These are phyloP conservation scores for Sminthurides aquaticus DNA, from an alignment of 2,888 invertebrate genomes.

Conservation along the genomic window DNA sequence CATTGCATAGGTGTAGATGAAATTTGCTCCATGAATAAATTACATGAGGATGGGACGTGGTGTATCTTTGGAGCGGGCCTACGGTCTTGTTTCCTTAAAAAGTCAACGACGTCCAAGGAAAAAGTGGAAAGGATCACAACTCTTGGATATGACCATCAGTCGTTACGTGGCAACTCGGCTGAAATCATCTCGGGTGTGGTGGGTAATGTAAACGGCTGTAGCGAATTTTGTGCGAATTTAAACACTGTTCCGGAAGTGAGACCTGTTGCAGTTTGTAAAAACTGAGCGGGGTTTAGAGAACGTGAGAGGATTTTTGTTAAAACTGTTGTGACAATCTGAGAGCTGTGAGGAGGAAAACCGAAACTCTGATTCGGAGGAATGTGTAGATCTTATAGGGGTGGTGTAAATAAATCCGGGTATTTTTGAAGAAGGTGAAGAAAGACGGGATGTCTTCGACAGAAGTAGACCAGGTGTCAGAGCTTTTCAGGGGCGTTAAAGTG, in stretches of 20 bases:
- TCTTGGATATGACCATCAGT: background rate
- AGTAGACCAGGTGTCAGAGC: conserved; percentile 36
- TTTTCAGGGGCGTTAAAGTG: conserved; percentile 39
- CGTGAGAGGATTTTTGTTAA: too few species aligned
- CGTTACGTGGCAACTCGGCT: background rate
- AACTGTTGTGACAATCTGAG: too few species aligned
- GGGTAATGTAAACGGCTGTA: too few species aligned
- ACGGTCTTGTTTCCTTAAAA: conserved; percentile 9
- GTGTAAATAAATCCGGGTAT: too few species aligned
- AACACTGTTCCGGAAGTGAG: too few species aligned
- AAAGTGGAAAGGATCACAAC: background rate
- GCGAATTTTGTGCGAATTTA: too few species aligned
- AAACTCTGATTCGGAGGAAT: too few species aligned
- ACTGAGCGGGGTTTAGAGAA: too few species aligned
- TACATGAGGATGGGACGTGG: background rate
- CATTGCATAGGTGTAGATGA: conserved; percentile 6
- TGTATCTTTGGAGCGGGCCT: background rate
- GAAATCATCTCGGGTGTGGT: background rate
- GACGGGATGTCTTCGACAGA: conserved; percentile 28
- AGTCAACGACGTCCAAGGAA: conserved; percentile 2
- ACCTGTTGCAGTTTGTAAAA: too few species aligned
- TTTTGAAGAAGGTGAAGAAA: background rate
- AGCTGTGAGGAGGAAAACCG: too few species aligned
- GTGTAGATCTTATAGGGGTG: too few species aligned
- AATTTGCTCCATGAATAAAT: conserved; percentile 10